Evolutionary conservation across 1,140 invertebrate genomes (phyloP).

Genomic region (Chrysomallon squamiferum): DNA sequence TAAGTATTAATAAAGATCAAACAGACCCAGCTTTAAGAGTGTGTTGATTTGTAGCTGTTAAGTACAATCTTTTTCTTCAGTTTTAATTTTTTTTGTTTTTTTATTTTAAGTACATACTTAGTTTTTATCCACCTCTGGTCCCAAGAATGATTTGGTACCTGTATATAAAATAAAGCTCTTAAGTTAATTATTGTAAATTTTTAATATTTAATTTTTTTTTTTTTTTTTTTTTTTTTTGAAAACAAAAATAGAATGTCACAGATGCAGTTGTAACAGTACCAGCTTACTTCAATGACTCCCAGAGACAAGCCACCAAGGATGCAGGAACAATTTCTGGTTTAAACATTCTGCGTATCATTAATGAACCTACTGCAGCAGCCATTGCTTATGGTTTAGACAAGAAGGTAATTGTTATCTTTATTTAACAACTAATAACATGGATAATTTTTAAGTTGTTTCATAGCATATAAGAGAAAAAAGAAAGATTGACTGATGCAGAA

Average conservation of each 20-base stretch:
- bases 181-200: not conserved
- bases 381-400: constrained; percentile 68
- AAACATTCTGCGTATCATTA: constrained; percentile 98
- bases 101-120: no score
- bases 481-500: no score
- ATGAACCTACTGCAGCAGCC: constrained; percentile 79
- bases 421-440: no score
- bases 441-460: no score
- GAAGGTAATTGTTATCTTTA: constrained; percentile 67
- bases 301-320: constrained; percentile 94
- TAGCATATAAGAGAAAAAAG: no score
- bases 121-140: no score
- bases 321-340: constrained; percentile 82
- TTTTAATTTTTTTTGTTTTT: no score
- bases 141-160: not conserved
- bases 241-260: constrained; percentile 90
- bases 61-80: no score
- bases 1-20: no score
- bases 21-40: no score
- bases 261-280: constrained; percentile 98
- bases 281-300: constrained; percentile 98
- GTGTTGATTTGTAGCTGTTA: no score
- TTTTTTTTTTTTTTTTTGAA: no score
- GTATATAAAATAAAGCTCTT: not conserved
- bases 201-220: not conserved